A percentile compares a stretch with the other conserved stretches of the same genome.
phyloP scores from a whole-genome alignment of 2,113 vertebrate species.

The Ciconia maguari region DNA sequence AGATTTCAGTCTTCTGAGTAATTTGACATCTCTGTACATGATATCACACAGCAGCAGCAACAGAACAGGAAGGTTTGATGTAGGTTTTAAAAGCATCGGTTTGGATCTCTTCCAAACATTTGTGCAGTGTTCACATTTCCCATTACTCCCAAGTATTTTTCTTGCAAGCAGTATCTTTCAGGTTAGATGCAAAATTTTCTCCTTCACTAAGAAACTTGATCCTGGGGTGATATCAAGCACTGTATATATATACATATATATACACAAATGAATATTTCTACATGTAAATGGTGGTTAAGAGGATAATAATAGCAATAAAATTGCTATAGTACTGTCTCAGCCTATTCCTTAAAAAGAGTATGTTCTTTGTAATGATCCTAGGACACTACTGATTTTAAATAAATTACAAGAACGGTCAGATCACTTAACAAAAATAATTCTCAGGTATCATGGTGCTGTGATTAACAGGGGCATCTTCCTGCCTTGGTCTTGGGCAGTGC shows the following conservation, averaged over 20 bases:
- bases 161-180: neutral
- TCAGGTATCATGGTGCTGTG: neutral
- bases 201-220: constrained; percentile 15
- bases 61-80: constrained; percentile 24
- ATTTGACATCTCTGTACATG: constrained; percentile 35
- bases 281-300: constrained; percentile 38
- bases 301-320: constrained; percentile 51
- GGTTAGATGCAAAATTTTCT: constrained; percentile 46
- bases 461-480: neutral
- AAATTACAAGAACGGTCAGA: constrained; percentile 16
- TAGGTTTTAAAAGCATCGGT: constrained; percentile 14
- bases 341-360: constrained; percentile 41
- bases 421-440: constrained; percentile 11
- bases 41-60: constrained; percentile 37
- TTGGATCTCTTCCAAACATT: constrained; percentile 47
- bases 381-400: constrained; percentile 44
- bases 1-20: constrained; percentile 25
- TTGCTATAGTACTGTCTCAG: constrained; percentile 24
- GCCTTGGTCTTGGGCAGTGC: rapidly evolving
- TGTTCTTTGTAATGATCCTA: neutral
- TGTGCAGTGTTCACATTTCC: neutral
- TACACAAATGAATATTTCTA: neutral
- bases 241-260: neutral
- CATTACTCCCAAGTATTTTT: neutral
- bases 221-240: constrained; percentile 9